Conservation (phyloP, 2,113 vertebrate species). For the Haliaeetus leucogaster region DNA sequence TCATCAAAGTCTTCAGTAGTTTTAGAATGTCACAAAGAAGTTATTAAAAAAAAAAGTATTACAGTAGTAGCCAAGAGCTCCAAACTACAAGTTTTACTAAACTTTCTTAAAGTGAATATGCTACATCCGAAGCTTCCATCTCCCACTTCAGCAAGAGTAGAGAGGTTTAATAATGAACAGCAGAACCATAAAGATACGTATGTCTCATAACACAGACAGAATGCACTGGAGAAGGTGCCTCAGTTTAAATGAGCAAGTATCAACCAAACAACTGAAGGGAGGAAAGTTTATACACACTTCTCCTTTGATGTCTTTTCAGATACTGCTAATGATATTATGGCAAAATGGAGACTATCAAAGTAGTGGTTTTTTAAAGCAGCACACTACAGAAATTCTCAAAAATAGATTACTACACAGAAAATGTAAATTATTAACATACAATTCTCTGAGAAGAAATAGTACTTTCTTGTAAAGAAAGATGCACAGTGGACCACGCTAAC, state of each 20-base stretch:
- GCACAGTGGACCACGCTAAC: conserved; percentile 53
- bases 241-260: background rate
- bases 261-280: background rate
- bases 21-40: conserved; percentile 15
- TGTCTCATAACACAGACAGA: background rate
- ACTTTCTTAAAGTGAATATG: background rate
- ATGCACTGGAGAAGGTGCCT: background rate
- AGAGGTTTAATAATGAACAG: background rate
- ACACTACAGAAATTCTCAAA: background rate
- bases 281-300: background rate
- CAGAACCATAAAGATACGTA: background rate
- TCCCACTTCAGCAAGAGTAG: background rate
- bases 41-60: background rate
- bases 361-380: background rate
- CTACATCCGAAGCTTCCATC: background rate
- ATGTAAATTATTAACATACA: background rate
- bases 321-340: background rate
- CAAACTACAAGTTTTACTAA: background rate
- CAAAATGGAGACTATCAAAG: background rate
- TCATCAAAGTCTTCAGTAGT: conserved; percentile 90
- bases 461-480: background rate
- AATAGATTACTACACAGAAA: background rate
- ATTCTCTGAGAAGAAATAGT: background rate
- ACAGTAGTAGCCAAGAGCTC: background rate
- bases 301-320: background rate